A percentile compares a stretch with the other conserved stretches of the same genome.
Evolutionary conservation across 2,888 invertebrate genomes (phyloP).

Genomic region (Chymomyza fuscimana): DNA sequence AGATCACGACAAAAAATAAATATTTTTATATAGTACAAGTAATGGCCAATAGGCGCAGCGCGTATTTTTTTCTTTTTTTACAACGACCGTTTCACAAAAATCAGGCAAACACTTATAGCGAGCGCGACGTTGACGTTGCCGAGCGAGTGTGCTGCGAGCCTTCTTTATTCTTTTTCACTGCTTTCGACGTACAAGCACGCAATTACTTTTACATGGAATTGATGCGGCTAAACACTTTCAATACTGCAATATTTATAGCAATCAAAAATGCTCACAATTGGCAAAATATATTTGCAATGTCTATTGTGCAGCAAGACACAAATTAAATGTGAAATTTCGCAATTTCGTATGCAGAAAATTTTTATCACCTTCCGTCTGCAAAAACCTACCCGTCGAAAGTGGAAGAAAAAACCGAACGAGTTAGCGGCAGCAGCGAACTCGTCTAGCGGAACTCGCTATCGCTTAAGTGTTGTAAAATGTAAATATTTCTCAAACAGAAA

Average conservation of each 20-base stretch:
- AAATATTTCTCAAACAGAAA: background rate
- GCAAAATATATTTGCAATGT: constrained; percentile 39
- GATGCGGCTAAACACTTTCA: constrained; percentile 15
- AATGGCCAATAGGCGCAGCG: constrained; percentile 11
- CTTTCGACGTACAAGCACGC: constrained; percentile 68
- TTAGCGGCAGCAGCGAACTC: constrained; percentile 3
- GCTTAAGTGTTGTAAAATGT: constrained; percentile 39
- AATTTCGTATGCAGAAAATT: constrained; percentile 66
- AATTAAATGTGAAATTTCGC: constrained; percentile 53
- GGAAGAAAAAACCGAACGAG: constrained; percentile 52
- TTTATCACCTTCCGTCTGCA: constrained; percentile 72
- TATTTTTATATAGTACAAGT: constrained; percentile 48
- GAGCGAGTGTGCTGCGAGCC: constrained; percentile 48
- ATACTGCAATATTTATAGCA: constrained; percentile 22
- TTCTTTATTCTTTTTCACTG: constrained; percentile 36
- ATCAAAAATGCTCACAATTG: constrained; percentile 42
- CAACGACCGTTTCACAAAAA: constrained; percentile 47
- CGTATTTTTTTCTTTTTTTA: background rate
- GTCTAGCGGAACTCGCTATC: constrained; percentile 33
- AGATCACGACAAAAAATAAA: constrained; percentile 18
- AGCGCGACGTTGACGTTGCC: constrained; percentile 63
- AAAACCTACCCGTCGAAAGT: constrained; percentile 73
- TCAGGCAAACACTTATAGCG: constrained; percentile 65
- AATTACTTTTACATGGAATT: constrained; percentile 54
- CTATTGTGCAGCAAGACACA: constrained; percentile 37